Evolutionary conservation across 2,797 vertebrate species (phyloP).

Genomic region (Xerus rutilus): DNA sequence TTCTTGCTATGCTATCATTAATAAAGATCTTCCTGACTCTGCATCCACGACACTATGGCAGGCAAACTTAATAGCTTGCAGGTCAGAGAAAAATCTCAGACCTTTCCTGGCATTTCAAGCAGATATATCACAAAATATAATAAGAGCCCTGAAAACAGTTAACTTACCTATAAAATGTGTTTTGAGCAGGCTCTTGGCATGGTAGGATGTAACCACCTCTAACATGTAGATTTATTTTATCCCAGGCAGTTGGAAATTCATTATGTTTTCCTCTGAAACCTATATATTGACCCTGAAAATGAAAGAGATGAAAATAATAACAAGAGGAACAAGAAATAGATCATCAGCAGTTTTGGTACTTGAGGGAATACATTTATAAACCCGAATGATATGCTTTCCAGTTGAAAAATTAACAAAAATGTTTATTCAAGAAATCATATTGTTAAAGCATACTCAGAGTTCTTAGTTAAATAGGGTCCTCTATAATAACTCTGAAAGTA

Average conservation of each 20-base stretch:
- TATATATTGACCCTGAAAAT: constrained; percentile 86
- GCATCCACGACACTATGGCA: neutral
- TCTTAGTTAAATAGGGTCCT: neutral
- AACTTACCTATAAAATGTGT: constrained; percentile 89
- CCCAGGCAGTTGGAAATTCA: constrained; percentile 86
- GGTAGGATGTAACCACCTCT: constrained; percentile 94
- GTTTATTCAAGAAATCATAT: neutral
- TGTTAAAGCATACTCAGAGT: neutral
- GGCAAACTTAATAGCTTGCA: neutral
- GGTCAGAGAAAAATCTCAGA: neutral
- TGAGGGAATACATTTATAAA: neutral
- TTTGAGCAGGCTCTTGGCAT: constrained; percentile 91
- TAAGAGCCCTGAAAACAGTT: neutral
- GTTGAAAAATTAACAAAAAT: neutral
- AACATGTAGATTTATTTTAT: constrained; percentile 93
- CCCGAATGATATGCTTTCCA: neutral
- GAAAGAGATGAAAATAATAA: neutral
- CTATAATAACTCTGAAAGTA: neutral
- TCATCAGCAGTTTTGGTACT: neutral
- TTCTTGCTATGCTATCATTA: neutral
- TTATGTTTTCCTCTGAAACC: constrained; percentile 67
- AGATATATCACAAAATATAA: neutral
- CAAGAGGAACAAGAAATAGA: neutral
- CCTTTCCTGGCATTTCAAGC: neutral
- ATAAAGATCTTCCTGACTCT: neutral